Conservation (phyloP, 2,113 vertebrate species). For the Loxodonta africana region DNA sequence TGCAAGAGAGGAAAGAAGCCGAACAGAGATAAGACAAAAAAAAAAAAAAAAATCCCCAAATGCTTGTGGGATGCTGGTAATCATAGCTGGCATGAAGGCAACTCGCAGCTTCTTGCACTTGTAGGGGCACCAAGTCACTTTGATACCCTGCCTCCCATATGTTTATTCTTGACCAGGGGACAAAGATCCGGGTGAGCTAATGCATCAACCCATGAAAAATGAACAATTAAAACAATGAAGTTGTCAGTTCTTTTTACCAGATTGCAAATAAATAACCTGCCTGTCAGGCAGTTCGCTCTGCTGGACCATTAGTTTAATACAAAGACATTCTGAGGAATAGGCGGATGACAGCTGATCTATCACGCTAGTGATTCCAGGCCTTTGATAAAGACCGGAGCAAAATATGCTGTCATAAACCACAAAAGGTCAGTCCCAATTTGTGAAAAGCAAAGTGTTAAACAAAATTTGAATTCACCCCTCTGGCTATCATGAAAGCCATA, state of each 20-base stretch:
- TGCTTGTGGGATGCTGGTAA: neutral
- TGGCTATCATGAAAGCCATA: neutral
- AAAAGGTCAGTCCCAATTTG: slow-evolving; percentile 70
- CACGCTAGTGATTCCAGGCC: slow-evolving; percentile 67
- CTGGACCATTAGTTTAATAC: slow-evolving; percentile 89
- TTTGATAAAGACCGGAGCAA: slow-evolving; percentile 74
- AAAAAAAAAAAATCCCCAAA: slow-evolving; percentile 7
- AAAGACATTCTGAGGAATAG: slow-evolving; percentile 86
- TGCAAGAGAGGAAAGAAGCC: slow-evolving; percentile 83
- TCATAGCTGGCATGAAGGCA: neutral
- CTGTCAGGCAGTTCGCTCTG: slow-evolving; percentile 82
- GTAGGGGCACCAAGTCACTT: slow-evolving; percentile 78
- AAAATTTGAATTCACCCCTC: slow-evolving; percentile 32
- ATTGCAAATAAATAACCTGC: slow-evolving; percentile 89
- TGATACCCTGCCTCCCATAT: slow-evolving; percentile 66
- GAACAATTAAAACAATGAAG: slow-evolving; percentile 89
- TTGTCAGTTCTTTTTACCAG: slow-evolving; percentile 88
- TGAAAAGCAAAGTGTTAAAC: slow-evolving; percentile 53
- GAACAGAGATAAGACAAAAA: slow-evolving; percentile 76
- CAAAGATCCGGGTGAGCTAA: slow-evolving; percentile 84
- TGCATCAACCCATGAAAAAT: slow-evolving; percentile 89
- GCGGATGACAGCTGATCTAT: slow-evolving; percentile 86
- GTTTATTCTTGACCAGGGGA: slow-evolving; percentile 83
- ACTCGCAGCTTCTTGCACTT: slow-evolving; percentile 34
- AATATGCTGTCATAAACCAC: slow-evolving; percentile 63